phyloP scores from a whole-genome alignment of 1,140 invertebrate genomes.

The Muscidifurax raptorellus region DNA sequence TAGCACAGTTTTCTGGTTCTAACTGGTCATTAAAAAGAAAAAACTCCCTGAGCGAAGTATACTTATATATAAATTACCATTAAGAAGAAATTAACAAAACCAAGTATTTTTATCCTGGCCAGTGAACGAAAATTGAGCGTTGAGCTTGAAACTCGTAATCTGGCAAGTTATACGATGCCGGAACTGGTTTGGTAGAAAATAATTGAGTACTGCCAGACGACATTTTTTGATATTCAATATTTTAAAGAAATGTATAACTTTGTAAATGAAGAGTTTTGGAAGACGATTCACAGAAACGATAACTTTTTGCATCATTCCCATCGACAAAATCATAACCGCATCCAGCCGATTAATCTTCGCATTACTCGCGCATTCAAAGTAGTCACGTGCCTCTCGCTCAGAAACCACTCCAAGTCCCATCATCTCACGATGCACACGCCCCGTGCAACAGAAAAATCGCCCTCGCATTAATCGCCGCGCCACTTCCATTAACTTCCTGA shows the following conservation, averaged over 20 bases:
- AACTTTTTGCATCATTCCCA: too few species aligned
- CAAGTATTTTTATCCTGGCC: background rate
- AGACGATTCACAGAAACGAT: too few species aligned
- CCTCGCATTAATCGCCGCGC: conserved; percentile 5
- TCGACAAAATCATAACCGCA: too few species aligned
- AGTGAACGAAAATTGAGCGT: background rate
- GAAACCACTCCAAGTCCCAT: background rate
- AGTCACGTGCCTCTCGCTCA: background rate
- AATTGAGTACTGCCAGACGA: background rate
- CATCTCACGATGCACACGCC: background rate
- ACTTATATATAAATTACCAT: too few species aligned
- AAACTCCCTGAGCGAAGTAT: background rate
- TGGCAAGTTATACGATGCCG: background rate
- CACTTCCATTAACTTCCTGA: background rate
- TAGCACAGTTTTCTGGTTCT: background rate
- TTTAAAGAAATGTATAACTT: background rate
- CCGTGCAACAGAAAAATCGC: background rate
- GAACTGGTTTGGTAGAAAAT: too few species aligned
- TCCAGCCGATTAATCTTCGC: background rate
- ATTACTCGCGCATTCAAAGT: background rate
- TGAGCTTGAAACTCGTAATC: background rate
- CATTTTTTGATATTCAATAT: background rate
- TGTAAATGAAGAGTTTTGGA: too few species aligned
- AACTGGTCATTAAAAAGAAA: background rate
- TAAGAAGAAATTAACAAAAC: background rate